Evolutionary conservation across 2,797 vertebrate species (phyloP), one percentile per base, ranked within the genome.

Genomic region (Fringilla coelebs): DNA sequence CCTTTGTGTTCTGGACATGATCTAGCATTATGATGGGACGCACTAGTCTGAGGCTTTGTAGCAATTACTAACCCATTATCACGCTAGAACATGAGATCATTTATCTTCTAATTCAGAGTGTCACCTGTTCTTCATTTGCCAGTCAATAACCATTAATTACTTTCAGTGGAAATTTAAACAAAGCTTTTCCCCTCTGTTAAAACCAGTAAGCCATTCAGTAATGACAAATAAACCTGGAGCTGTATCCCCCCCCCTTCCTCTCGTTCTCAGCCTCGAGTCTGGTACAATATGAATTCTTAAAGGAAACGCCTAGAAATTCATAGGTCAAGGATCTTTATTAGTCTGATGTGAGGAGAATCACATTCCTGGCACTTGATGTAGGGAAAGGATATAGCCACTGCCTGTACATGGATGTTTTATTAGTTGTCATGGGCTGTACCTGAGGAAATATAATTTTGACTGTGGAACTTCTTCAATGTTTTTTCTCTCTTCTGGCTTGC

Each of bases 11-110:
- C 96, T 85, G 96, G 96, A 97, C 98, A 97, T 98, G 98, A 97
- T 98, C 98, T 98, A 97, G 98, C 98, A 97, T 98, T 97, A 97
- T 97, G 95, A 97, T 96, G 97, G 97, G 98, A 97, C 60, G 46
- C 96, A 94, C 97, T 96, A 94, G 85, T 97, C 96, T 97, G 89
- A 58, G 83, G 96, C 96, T 98, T 97, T 97, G 98, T 97, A 98
- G 98, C 98, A 98, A 98, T 99, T 98, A 98, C 98, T 97, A 96
- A 98, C 95, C 98, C 98, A 98, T 98, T 99, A 99, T 98, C 98
- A 98, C 96, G 96, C 97, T 98, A 97, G 97, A 98, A 98, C 97
- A 98, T 97, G 97, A 96, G 97, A 98, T 98, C 97, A 97, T 98
- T 98, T 98, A 98, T 98, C 98, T 98, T 98, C 98, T 98, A 97